Evolutionary conservation across 1,140 invertebrate species (phyloP).

Genomic region (Aphaenogaster rudis): DNA sequence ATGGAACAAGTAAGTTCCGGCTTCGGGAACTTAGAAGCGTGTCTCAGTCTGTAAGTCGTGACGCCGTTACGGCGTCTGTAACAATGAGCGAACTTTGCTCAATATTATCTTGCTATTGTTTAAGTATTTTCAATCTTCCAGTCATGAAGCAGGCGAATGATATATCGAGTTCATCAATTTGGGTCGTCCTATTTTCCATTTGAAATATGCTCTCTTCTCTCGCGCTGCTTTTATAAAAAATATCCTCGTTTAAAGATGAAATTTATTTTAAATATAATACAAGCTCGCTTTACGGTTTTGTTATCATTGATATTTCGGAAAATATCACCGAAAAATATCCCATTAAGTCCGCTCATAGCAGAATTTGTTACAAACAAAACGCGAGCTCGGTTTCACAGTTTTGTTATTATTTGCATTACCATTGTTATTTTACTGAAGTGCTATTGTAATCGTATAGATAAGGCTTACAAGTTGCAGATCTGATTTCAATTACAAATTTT

Average conservation of each 20-base stretch:
- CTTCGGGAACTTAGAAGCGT: conserved; percentile 12
- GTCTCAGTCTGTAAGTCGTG: conserved; percentile 17
- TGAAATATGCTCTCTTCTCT: background rate
- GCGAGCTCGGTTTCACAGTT: background rate
- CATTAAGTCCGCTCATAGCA: background rate
- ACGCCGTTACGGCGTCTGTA: background rate
- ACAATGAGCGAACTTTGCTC: conserved; percentile 43
- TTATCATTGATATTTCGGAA: conserved; percentile 7
- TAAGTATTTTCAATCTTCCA: conserved; percentile 40
- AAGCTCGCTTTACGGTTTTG: background rate
- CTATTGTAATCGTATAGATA: background rate
- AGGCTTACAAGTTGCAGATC: background rate
- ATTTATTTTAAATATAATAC: background rate
- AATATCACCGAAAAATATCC: background rate
- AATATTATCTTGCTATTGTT: conserved; percentile 52
- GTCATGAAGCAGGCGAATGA: background rate
- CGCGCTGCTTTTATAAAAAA: background rate
- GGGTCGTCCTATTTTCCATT: conserved; percentile 10
- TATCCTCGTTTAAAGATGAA: background rate
- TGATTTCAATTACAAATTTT: background rate
- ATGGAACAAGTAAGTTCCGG: background rate
- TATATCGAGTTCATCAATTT: conserved; percentile 22
- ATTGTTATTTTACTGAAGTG: background rate
- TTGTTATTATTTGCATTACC: background rate
- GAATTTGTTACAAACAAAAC: background rate